Evolutionary conservation across 2,888 invertebrate species (phyloP), one percentile per base, ranked within the genome.

Genomic region (Subacronicta megacephala): DNA sequence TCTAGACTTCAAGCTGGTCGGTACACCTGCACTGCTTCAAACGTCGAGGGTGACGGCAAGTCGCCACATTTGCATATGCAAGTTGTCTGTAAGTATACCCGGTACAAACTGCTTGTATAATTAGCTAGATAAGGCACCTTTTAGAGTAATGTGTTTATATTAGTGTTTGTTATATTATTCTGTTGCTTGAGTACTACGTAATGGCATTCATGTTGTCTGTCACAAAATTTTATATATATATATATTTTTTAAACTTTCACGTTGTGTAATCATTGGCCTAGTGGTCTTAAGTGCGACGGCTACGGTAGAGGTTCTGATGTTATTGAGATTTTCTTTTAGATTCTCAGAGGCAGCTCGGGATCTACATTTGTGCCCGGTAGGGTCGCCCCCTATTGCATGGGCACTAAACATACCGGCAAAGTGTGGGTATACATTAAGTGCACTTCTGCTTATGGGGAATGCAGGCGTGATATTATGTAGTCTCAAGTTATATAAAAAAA

Each of bases 11-110:
- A 97, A 84, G 97, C 97, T 10, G 98, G 98, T 46, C 96, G 96
- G 87, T 98, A 98, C 89, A 96, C 97, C 18, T 98, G 98, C 88
- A 96, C 97, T 18, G 98, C 98, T 2, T 98, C 97, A 35, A 98
- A 98, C 85, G 97, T 98, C 18, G 98, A 98, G 89, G 98, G 98
- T 1, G 98, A 98, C 81, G 98, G 98, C 33, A 96, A 96, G 82
- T 98, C 98, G 80, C 96, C 97, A 78, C 95, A 95, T 37, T 96
- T 98, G 51, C 96, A 96, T 81, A 95, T 98, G 80, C 97, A 97
- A 95, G 96, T 98, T 84, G 97, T 98, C 96, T 98, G 98, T 98
- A 95, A 98, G 98, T 97, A 71, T 71, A 71, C 47, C 49, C 42
- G 44, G 49, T 51, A 70, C 54, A 55, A 53, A 58, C 57, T 47